phyloP scores from a whole-genome alignment of 53 echinoderm and acorn worm species.

The Echinometra lucunter region DNA sequence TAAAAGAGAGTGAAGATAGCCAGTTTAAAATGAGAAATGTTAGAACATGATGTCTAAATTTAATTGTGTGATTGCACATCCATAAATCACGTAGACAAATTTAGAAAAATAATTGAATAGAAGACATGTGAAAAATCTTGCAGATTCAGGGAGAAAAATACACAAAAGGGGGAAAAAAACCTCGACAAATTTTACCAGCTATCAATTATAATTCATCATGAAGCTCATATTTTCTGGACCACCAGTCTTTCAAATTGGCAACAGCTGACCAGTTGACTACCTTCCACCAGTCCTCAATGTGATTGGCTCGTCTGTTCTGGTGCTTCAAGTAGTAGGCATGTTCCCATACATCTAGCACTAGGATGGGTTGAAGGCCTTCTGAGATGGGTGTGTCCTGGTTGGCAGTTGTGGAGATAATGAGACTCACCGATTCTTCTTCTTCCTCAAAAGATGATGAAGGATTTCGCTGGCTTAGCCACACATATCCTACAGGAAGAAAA shows the following conservation, averaged over 20 bases:
- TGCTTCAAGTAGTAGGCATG: constrained; percentile 90
- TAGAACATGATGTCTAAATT: no score
- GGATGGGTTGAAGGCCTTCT: constrained; percentile 80
- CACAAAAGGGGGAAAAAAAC: no score
- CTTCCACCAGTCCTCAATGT: constrained; percentile 82
- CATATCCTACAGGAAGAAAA: constrained; percentile 69
- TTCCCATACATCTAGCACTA: constrained; percentile 85
- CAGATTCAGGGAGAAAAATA: no score
- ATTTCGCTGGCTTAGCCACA: constrained; percentile 73
- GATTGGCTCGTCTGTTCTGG: constrained; percentile 66
- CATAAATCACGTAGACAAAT: no score
- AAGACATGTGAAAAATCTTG: no score
- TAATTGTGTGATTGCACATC: no score
- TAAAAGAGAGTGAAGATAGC: no score
- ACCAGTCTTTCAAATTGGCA: constrained; percentile 74
- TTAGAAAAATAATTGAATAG: no score
- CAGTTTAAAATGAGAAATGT: no score
- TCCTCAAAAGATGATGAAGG: not conserved
- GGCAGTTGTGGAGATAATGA: constrained; percentile 73
- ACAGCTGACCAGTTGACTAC: constrained; percentile 80
- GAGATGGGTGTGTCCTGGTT: constrained; percentile 81
- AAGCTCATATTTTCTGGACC: constrained; percentile 46
- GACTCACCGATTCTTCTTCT: not conserved
- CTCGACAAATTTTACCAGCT: not conserved
- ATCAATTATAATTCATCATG: constrained; percentile 48